Conservation (phyloP, 2,797 vertebrate genomes). For the Cirrhinus mrigala region DNA sequence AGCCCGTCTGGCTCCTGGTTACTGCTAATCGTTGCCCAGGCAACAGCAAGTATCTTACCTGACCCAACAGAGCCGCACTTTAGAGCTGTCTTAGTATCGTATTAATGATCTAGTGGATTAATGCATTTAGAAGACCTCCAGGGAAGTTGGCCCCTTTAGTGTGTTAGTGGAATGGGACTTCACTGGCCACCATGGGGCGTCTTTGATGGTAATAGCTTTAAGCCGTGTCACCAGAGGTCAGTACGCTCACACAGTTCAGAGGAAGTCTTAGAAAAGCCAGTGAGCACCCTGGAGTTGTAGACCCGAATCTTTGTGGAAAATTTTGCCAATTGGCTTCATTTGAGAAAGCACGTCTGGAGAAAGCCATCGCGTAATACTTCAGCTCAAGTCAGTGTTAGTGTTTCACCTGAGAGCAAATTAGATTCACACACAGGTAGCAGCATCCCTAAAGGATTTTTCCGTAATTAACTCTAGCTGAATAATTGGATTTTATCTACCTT, state of each 20-base stretch:
- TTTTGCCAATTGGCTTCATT: not conserved
- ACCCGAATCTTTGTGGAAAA: constrained; percentile 7
- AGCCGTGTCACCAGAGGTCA: constrained; percentile 28
- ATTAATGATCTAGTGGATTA: constrained; percentile 40
- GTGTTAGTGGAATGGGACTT: constrained; percentile 30
- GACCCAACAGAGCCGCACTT: not conserved
- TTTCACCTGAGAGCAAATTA: constrained; percentile 41
- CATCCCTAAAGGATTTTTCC: constrained; percentile 41
- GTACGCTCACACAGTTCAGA: constrained; percentile 21
- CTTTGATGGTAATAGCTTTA: constrained; percentile 31
- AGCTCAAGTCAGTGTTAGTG: not conserved
- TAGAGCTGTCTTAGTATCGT: constrained; percentile 1
- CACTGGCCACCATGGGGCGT: not conserved
- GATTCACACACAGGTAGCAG: constrained; percentile 33
- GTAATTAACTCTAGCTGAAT: constrained; percentile 57
- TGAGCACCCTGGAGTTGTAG: not conserved
- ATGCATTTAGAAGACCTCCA: constrained; percentile 30
- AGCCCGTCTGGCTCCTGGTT: constrained; percentile 17
- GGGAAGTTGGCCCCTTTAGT: constrained; percentile 12
- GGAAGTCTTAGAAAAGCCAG: constrained; percentile 23
- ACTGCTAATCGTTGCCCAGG: constrained; percentile 46
- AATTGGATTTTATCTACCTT: constrained; percentile 38
- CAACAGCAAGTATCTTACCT: constrained; percentile 32
- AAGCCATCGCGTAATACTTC: not conserved
- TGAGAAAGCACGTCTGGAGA: not conserved